Conservation (phyloP, 1,140 invertebrate genomes). For the Lamellibrachia luymesi region DNA sequence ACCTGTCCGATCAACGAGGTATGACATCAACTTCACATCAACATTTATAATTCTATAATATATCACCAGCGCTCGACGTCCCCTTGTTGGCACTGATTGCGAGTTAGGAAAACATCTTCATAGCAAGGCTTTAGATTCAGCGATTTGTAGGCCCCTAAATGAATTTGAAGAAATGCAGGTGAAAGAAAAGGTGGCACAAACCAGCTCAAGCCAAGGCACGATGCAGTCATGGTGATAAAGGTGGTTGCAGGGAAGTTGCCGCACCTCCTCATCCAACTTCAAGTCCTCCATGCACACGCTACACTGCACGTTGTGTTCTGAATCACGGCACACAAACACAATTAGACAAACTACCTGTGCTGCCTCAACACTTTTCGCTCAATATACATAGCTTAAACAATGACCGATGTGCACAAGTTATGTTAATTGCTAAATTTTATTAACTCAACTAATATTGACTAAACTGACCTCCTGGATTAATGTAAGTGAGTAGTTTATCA, state of each 20-base stretch:
- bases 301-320: slow-evolving; percentile 82
- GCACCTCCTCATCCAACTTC: slow-evolving; percentile 76
- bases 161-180: background rate
- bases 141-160: background rate
- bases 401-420: too few relatives aligned
- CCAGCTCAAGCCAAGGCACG: slow-evolving; percentile 82
- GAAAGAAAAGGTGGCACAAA: background rate
- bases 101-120: background rate
- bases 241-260: slow-evolving; percentile 85
- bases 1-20: too few relatives aligned
- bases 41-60: too few relatives aligned
- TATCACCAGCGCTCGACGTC: too few relatives aligned
- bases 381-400: too few relatives aligned
- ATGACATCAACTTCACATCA: too few relatives aligned
- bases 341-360: background rate
- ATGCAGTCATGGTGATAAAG: slow-evolving; percentile 91
- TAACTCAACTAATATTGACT: too few relatives aligned
- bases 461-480: too few relatives aligned
- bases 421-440: too few relatives aligned
- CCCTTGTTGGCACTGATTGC: background rate
- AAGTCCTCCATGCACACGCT: slow-evolving; percentile 98
- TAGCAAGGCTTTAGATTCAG: background rate
- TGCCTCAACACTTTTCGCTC: too few relatives aligned
- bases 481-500: too few relatives aligned
- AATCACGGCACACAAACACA: background rate